These are phyloP conservation scores for Drosophila robusta DNA, from an alignment of 2,888 invertebrate genomes.

Conservation along the genomic window DNA sequence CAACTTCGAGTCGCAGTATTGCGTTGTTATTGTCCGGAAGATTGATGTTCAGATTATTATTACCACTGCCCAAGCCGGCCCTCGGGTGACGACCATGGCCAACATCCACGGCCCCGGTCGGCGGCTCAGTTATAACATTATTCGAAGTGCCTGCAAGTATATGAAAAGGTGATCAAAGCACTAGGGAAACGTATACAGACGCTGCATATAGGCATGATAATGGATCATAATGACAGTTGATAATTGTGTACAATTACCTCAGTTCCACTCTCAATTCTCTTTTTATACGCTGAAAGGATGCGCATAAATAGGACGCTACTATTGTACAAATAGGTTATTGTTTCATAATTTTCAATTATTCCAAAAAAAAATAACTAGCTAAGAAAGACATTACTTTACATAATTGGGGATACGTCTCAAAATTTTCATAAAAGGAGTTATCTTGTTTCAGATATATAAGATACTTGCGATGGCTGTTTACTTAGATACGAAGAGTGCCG, in stretches of 20 bases:
- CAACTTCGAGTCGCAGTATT: conserved; percentile 85
- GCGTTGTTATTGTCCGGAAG: conserved; percentile 85
- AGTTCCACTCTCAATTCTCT: no score
- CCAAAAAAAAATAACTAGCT: no score
- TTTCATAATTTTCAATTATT: no score
- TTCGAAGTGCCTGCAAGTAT: conserved; percentile 71
- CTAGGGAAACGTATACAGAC: background rate
- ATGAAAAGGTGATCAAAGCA: conserved; percentile 45
- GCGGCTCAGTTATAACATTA: conserved; percentile 60
- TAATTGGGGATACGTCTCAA: no score
- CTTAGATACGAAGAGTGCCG: no score
- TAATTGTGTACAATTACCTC: background rate
- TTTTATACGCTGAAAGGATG: no score
- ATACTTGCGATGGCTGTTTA: no score
- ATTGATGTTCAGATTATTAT: conserved; percentile 85
- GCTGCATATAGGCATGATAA: conserved; percentile 5
- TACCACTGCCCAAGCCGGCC: conserved; percentile 54
- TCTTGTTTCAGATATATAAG: no score
- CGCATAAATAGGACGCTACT: no score
- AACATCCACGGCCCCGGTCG: conserved; percentile 29
- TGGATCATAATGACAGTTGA: conserved; percentile 1
- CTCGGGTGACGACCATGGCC: conserved; percentile 46
- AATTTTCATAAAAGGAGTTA: no score
- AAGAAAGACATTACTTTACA: no score
- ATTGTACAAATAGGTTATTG: no score